These are phyloP conservation scores for Epinephelus awoara DNA, from an alignment of 2,797 vertebrate genomes.

Conservation along the genomic window DNA sequence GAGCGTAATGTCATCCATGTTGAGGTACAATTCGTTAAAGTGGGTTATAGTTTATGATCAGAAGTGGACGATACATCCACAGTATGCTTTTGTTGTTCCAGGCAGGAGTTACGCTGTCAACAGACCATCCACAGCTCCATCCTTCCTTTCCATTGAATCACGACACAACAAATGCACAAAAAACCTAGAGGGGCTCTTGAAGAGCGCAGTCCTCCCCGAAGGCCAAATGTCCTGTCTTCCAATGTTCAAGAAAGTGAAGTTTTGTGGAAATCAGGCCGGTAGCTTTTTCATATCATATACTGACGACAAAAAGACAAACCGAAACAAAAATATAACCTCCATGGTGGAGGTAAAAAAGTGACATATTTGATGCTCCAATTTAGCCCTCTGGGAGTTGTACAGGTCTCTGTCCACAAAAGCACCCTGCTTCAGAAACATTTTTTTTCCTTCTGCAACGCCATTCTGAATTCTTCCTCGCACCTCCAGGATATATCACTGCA, in stretches of 20 bases:
- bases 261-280: no score
- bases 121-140: conserved; percentile 7
- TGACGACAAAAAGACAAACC: no score
- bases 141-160: conserved; percentile 1
- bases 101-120: not conserved
- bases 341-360: not conserved
- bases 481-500: conserved; percentile 7
- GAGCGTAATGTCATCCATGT: not conserved
- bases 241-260: no score
- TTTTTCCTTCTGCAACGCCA: not conserved
- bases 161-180: conserved; percentile 8
- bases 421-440: not conserved
- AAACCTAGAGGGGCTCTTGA: not conserved
- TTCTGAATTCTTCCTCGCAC: not conserved
- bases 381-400: not conserved
- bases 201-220: no score
- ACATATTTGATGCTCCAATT: not conserved
- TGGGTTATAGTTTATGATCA: not conserved
- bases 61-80: not conserved
- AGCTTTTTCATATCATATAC: no score
- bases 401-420: not conserved
- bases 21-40: not conserved
- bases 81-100: no score
- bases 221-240: no score
- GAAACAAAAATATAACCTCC: no score